Percentiles rank a stretch among this genome's conserved stretches.
phyloP scores from a whole-genome alignment of 1,140 invertebrate genomes.

The Papilio aristodemus region DNA sequence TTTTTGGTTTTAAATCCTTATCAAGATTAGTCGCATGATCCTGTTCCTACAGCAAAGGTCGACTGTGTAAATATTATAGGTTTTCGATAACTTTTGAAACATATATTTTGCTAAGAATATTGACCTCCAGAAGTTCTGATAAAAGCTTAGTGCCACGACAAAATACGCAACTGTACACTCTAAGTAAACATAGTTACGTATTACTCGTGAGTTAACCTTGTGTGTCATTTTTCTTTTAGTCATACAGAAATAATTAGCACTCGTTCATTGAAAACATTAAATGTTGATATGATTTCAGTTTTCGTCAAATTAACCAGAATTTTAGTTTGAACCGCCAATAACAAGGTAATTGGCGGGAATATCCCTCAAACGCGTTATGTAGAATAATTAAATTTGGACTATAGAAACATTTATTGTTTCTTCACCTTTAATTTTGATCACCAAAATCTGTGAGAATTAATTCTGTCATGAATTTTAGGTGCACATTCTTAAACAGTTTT shows the following conservation, averaged over 20 bases:
- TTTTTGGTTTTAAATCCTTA: too few species aligned
- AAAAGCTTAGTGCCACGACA: neutral
- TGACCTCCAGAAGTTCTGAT: neutral
- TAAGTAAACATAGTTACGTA: constrained; percentile 19
- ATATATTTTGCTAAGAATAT: neutral
- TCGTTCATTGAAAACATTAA: constrained; percentile 4
- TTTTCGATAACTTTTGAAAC: too few species aligned
- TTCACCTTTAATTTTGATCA: too few species aligned
- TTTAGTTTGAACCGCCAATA: neutral
- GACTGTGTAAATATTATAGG: too few species aligned
- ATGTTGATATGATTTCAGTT: neutral
- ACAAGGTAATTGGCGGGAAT: neutral
- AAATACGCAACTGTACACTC: constrained; percentile 14
- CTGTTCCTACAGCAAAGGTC: too few species aligned
- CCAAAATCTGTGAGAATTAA: too few species aligned
- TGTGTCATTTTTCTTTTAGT: constrained; percentile 24
- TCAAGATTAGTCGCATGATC: too few species aligned
- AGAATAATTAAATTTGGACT: too few species aligned
- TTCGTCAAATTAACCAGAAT: constrained; percentile 12
- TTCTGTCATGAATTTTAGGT: too few species aligned
- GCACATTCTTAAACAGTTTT: neutral
- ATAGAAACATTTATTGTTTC: too few species aligned
- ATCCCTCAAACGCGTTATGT: too few species aligned
- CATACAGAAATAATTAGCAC: constrained; percentile 9
- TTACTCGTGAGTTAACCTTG: neutral